phyloP scores from a whole-genome alignment of 2,797 vertebrate genomes.

The Merluccius polli region DNA sequence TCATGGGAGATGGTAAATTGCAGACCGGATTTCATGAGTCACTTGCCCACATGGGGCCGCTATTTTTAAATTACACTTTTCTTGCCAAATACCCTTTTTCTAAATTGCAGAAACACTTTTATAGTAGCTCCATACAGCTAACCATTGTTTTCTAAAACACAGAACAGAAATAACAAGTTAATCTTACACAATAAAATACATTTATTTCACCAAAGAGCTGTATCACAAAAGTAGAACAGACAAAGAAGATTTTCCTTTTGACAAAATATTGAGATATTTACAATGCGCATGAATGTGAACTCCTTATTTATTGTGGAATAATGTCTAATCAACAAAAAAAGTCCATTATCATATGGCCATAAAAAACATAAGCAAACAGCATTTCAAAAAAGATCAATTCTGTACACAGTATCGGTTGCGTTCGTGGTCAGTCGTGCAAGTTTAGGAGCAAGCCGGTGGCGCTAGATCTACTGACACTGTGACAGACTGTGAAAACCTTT shows the following conservation, averaged over 20 bases:
- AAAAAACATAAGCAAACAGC: slow-evolving; percentile 1
- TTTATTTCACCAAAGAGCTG: slow-evolving; percentile 9
- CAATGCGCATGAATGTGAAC: slow-evolving; percentile 5
- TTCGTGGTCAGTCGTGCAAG: not conserved
- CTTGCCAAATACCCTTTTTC: not conserved
- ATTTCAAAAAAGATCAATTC: not conserved
- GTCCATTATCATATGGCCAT: not conserved
- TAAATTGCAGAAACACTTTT: not conserved
- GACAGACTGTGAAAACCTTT: not conserved
- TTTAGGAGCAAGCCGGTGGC: not conserved
- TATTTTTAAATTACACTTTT: not conserved
- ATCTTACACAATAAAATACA: slow-evolving; percentile 39
- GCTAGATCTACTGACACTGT: not conserved
- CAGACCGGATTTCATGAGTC: not conserved
- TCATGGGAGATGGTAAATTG: not conserved
- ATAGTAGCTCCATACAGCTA: not conserved
- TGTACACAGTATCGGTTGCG: slow-evolving; percentile 16
- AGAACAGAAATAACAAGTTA: not conserved
- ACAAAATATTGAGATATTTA: slow-evolving; percentile 13
- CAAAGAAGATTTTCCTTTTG: not conserved
- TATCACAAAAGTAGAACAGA: not conserved
- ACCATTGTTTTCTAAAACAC: not conserved
- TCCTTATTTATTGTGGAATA: not conserved
- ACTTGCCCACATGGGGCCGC: not conserved
- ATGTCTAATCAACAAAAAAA: not conserved